Percentiles rank a stretch among this genome's conserved stretches.
Conservation (phyloP, 2,888 invertebrate species). For the Anoplius nigerrimus region DNA sequence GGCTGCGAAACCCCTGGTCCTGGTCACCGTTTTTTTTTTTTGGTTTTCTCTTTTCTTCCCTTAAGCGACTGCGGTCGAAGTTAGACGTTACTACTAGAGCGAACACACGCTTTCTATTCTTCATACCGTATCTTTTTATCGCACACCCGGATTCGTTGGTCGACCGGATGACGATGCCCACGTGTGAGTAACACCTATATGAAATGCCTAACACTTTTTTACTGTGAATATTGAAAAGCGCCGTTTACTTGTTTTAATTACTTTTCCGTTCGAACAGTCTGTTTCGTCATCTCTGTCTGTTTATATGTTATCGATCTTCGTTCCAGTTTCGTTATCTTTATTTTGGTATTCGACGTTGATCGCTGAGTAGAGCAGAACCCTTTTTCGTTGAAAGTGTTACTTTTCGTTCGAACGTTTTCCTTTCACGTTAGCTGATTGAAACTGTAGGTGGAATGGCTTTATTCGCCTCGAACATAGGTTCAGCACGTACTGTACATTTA, state of each 20-base stretch:
- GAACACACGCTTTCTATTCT: slow-evolving; percentile 38
- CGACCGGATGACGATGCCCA: slow-evolving; percentile 72
- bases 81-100: not conserved
- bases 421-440: slow-evolving; percentile 8
- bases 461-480: no score
- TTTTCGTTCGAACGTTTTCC: not conserved
- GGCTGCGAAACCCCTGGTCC: not conserved
- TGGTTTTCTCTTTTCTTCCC: slow-evolving; percentile 28
- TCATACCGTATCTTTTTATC: slow-evolving; percentile 68
- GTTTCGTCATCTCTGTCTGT: slow-evolving; percentile 20
- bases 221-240: slow-evolving; percentile 41
- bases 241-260: no score
- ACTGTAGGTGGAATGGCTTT: slow-evolving; percentile 15
- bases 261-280: slow-evolving; percentile 6
- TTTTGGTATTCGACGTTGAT: not conserved
- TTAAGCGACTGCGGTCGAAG: slow-evolving; percentile 24
- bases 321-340: slow-evolving; percentile 3
- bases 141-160: slow-evolving; percentile 75
- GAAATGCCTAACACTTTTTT: slow-evolving; percentile 50
- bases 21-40: not conserved
- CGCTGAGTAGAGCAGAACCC: slow-evolving; percentile 9
- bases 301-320: slow-evolving; percentile 30
- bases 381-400: not conserved
- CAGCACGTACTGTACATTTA: not conserved
- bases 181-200: slow-evolving; percentile 72